Evolutionary conservation across 2,888 invertebrate species (phyloP), one percentile per base, ranked within the genome.

Genomic region (Drosophila neoperkinsi): DNA sequence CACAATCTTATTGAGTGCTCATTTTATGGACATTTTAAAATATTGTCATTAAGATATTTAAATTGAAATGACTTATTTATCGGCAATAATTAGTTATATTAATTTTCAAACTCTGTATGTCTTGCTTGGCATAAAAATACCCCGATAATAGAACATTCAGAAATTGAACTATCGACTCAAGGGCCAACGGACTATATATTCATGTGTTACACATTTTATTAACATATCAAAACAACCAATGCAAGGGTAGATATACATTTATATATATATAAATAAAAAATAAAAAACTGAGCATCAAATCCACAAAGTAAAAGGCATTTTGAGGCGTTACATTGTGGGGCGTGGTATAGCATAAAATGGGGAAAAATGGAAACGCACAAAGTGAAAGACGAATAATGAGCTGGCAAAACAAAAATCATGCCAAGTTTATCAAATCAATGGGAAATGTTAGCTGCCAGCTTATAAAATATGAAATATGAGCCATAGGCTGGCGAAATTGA

Each of bases 401-500:
- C 85, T 85, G 88, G 85, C 82, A 74, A 88, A 87, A 84, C 82
- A 88, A 86, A 88, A 86, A 82, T 82, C 89, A 84, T 88, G 81
- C 84, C 87, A 65, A 76, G 81, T 79, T 81, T 81, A 88, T 79
- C 82, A 77, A 81, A 88, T 79, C 86, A 84, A 86, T 86, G 74
- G 72, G 71, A 68, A 79, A 78, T 79, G 74, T 82, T 73, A 71
- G 83, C 79, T 79, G 88, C 71, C 88, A 88, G 79, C 79, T 78
- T 77, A 80, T 71, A 76, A 74, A 81, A 71, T 74, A 68, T 78
- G 74, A 82, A 84, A 85, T 77, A 84, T 82, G 81, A 81, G 58
- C 68, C 62, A 49, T 10, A 25, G 51, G 21, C 21, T 36, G 28
- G 31, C 53, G 3, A 38, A 34, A 36, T 13, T 69, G 62, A 57